Evolutionary conservation across 1,140 invertebrate species (phyloP), one percentile per base, ranked within the genome.

Genomic region (Drosophila dunni): DNA sequence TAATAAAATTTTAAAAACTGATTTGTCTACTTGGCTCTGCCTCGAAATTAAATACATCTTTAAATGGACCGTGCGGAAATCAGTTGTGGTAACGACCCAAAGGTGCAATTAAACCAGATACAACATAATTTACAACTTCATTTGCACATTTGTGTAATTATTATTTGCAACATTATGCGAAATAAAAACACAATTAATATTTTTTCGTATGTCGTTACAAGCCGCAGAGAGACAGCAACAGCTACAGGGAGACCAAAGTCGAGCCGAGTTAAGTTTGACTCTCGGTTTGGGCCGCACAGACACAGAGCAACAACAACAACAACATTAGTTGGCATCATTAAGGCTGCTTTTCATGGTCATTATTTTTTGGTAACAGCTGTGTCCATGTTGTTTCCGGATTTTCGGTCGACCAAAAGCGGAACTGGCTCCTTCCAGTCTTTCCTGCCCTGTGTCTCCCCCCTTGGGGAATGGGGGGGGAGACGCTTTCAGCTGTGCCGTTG

Each of bases 291-390:
- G 36, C 42, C 67, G 66, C 73, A 74, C 24, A 56, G 33, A 84
- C 76, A 84, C 0, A 17, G 1, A 62, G 53, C 29, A 61, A 15
- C 17, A 36, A 10, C 50, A 71, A 57, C 60, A 79, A 82, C 75
- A 91, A 85, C 85, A 90, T 91, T 91, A 91, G 83, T 85, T 85
- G 79, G 86, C 90, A 91, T 91, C 90, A 91, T 91, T 91, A 91
- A 91, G 86, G 86, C 84, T 91, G 90, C 86, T 91, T 91, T 91
- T 91, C 90, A 91, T 91, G 90, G 90, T 91, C 90, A 91, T 91
- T 91, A 90, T 91, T 89, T 91, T 90, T 79, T 85, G 80, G 90
- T 84, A 91, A 91, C 90, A 91, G 74, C 85, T 91, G 90, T 81
- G 90, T 60, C 79, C 88, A 86, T 89, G 77, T 84, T 81, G 81